A percentile compares a stretch with the other conserved stretches of the same genome.
phyloP scores from a whole-genome alignment of 2,888 invertebrate species.

The Andrena minutula region DNA sequence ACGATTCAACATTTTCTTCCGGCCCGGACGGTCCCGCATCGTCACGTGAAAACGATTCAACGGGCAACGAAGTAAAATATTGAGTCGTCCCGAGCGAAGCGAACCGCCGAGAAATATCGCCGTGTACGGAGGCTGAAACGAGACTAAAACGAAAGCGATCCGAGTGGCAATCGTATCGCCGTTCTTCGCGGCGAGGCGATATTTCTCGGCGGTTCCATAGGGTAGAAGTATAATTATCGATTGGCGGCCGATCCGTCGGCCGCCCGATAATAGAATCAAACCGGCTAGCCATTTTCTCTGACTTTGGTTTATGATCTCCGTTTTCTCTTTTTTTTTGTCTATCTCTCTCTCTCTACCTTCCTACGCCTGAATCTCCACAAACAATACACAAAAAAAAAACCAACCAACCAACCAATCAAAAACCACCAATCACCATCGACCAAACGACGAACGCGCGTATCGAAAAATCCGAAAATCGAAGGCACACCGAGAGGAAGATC shows the following conservation, averaged over 20 bases:
- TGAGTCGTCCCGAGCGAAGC: constrained; percentile 5
- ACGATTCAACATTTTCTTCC: constrained; percentile 26
- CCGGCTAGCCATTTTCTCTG: constrained; percentile 37
- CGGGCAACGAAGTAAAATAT: constrained; percentile 4
- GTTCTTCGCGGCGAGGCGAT: not conserved
- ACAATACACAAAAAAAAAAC: constrained; percentile 79
- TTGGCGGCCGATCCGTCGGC: not conserved
- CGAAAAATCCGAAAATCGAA: constrained; percentile 84
- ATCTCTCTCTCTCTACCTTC: constrained; percentile 75
- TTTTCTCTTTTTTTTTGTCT: constrained; percentile 79
- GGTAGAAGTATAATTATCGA: constrained; percentile 7
- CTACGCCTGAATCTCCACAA: constrained; percentile 69
- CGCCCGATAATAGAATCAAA: constrained; percentile 4
- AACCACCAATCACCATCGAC: constrained; percentile 76
- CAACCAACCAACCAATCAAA: constrained; percentile 74
- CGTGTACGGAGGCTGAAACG: not conserved
- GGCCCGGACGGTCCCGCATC: not conserved
- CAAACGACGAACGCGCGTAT: constrained; percentile 80
- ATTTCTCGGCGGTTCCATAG: constrained; percentile 16
- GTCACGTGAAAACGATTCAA: not conserved
- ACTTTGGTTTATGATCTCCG: constrained; percentile 80
- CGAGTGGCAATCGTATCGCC: not conserved
- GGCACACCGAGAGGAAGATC: constrained; percentile 89
- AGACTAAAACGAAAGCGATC: constrained; percentile 1
- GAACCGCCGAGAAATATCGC: constrained; percentile 17